Evolutionary conservation across 2,888 invertebrate species (phyloP).

Genomic region (Drosophila prostipennis): DNA sequence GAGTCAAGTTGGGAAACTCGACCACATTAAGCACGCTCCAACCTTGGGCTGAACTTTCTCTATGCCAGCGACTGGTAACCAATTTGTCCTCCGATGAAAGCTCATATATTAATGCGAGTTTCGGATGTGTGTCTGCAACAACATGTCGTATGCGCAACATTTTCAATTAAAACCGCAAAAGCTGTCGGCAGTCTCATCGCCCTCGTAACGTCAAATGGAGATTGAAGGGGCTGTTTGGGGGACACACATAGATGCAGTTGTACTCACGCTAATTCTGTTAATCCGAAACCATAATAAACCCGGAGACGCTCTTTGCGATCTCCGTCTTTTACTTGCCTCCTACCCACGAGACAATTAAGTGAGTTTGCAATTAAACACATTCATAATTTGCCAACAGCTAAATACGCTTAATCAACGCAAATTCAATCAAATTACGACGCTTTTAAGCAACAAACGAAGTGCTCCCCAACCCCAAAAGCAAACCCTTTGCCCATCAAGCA

Average conservation of each 20-base stretch:
- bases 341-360: constrained; percentile 63
- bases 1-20: constrained; percentile 35
- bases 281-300: constrained; percentile 66
- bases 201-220: constrained; percentile 39
- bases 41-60: constrained; percentile 48
- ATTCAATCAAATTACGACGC: constrained; percentile 77
- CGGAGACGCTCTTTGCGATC: constrained; percentile 1
- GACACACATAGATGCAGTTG: constrained; percentile 35
- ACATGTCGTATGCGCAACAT: constrained; percentile 67
- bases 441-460: constrained; percentile 55
- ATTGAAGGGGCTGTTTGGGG: background rate
- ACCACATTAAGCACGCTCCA: constrained; percentile 44
- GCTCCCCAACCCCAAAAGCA: background rate
- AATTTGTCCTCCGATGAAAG: constrained; percentile 46
- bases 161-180: constrained; percentile 69
- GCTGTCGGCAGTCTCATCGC: constrained; percentile 53
- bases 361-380: constrained; percentile 69
- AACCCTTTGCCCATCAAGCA: constrained; percentile 3
- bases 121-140: constrained; percentile 37
- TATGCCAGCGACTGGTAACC: constrained; percentile 42
- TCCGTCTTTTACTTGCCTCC: constrained; percentile 11
- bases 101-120: constrained; percentile 18
- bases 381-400: constrained; percentile 73
- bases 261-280: constrained; percentile 66
- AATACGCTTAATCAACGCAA: constrained; percentile 75